Conservation (phyloP, 2,797 vertebrate species). For the Heterohyrax brucei region DNA sequence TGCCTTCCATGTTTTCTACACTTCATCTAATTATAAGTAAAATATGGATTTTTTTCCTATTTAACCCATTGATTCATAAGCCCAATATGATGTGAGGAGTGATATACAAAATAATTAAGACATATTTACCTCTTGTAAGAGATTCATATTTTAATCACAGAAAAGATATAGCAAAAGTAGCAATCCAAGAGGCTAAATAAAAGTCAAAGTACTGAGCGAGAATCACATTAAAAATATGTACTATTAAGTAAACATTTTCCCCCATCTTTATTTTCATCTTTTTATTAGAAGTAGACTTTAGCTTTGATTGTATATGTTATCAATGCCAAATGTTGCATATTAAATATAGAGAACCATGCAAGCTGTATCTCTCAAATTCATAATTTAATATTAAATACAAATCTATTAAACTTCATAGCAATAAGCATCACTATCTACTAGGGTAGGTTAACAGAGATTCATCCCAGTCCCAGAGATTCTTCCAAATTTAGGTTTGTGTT, state of each 20-base stretch:
- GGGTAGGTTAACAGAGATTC: too few species aligned
- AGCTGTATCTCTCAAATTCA: background rate
- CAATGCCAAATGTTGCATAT: background rate
- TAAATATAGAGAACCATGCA: background rate
- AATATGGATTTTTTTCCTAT: background rate
- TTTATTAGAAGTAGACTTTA: background rate
- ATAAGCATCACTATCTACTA: background rate
- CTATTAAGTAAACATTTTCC: background rate
- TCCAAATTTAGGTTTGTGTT: background rate
- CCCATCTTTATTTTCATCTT: background rate
- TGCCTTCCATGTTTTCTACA: background rate
- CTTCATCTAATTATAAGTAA: conserved; percentile 17
- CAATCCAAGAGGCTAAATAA: background rate
- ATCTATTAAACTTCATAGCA: background rate
- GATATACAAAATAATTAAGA: conserved; percentile 19
- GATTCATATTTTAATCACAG: conserved; percentile 40
- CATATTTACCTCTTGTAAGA: background rate
- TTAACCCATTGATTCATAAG: background rate
- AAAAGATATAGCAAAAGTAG: background rate
- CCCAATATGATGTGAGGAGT: background rate
- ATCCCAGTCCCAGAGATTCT: background rate
- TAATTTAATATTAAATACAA: background rate
- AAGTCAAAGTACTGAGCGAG: background rate
- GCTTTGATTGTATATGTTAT: background rate
- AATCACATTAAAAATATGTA: background rate